Evolutionary conservation across 64 coral and sea anemone genomes (phyloP), one percentile per base, ranked within the genome.

Genomic region (Cladopsammia gracilis): DNA sequence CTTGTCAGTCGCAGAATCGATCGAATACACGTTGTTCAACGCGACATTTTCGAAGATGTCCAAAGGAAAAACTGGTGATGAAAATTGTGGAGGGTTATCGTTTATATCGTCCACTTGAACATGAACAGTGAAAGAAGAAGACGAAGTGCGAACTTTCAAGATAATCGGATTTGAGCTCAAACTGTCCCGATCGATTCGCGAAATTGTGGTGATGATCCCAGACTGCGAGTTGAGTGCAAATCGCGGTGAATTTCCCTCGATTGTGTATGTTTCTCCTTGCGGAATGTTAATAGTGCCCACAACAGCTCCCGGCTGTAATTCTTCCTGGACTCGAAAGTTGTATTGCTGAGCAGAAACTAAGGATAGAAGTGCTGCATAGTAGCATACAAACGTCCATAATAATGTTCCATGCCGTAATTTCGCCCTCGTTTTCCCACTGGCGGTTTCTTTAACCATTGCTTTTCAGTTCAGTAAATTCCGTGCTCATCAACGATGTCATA

Each of bases 61-160:
- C 49, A 94, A 44, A 66, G 77, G 48, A 75, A 82, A 98, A 44
- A 58, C 23, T 7, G 89, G 62, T 13, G 89, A 61, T 48, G 88
- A 65, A 91, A 98, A 98, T 62, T 78, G 73, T 19, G 96, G 96
- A 51, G 75, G 13, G 50, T 98, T 98, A 71, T 98, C 96, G 64
- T 98, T 98, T 34, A 98, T 98, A 74, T 98, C 96, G 45, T 91
- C 88, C 49, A 98, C 92, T 48, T 82, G 82, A 64, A 98, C 88
- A 68, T 78, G 65, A 68, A 98, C 96, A 44, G 62, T 87, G 74
- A 94, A 68, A 43, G 51, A 18, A 25, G 92, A 24, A 46, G 68
- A 22, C 22, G 90, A 86, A 42, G 89, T 86, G 59, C 73, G 93
- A 86, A 98, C 88, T 75, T 67, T 71, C 43, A 98, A 26, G 14